These are phyloP conservation scores for Brachyistius frenatus DNA, from an alignment of 2,113 vertebrate species.

Conservation along the genomic window DNA sequence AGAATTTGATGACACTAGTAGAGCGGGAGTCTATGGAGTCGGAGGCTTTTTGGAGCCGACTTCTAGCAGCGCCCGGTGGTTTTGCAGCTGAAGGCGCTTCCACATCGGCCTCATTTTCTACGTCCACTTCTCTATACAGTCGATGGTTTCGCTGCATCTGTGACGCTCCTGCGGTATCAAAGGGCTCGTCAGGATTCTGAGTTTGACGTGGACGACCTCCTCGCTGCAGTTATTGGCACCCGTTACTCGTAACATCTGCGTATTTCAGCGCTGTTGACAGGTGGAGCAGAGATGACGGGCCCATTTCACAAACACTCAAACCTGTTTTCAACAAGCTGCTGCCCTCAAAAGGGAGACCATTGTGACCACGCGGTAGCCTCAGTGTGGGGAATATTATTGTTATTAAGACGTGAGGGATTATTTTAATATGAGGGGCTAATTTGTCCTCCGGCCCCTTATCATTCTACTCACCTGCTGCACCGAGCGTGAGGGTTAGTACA, in stretches of 20 bases:
- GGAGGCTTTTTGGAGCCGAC: too few relatives aligned
- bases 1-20: too few relatives aligned
- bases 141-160: neutral
- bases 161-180: conserved; percentile 10
- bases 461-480: conserved; percentile 73
- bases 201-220: conserved; percentile 24
- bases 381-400: conserved; percentile 59
- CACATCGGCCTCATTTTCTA: too few relatives aligned
- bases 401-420: conserved; percentile 75
- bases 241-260: conserved; percentile 40
- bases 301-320: conserved; percentile 59
- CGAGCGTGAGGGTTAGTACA: conserved; percentile 68
- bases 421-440: conserved; percentile 74
- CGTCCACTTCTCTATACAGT: neutral
- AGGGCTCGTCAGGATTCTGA: conserved; percentile 53
- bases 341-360: conserved; percentile 41
- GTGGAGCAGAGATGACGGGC: conserved; percentile 46
- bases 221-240: conserved; percentile 34
- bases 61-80: too few relatives aligned
- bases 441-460: conserved; percentile 65
- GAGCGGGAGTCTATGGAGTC: too few relatives aligned
- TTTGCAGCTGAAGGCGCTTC: too few relatives aligned
- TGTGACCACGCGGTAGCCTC: conserved; percentile 48
- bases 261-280: conserved; percentile 69
- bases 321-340: conserved; percentile 67